Evolutionary conservation across 2,888 invertebrate genomes (phyloP).

Genomic region (Penaeus monodon): DNA sequence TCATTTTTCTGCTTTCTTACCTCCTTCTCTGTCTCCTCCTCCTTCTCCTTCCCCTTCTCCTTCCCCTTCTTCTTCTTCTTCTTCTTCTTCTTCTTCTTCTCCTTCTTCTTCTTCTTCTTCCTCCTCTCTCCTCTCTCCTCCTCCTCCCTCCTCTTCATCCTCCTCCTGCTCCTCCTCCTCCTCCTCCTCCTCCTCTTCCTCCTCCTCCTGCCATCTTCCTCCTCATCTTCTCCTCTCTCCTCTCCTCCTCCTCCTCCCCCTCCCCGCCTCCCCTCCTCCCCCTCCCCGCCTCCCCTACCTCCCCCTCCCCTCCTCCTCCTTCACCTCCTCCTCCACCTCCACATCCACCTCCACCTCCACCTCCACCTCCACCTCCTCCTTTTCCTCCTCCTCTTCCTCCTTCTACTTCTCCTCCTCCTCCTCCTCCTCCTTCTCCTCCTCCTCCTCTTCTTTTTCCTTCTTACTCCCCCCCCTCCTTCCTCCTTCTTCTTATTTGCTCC

Average conservation of each 20-base stretch:
- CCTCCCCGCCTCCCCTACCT: too few species aligned
- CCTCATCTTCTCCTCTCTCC: too few species aligned
- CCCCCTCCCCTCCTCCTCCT: neutral
- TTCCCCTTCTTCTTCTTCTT: neutral
- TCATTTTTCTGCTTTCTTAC: neutral
- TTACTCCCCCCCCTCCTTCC: too few species aligned
- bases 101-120: neutral
- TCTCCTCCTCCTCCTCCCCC: neutral
- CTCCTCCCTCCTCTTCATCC: neutral
- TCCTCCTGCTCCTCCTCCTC: too few species aligned
- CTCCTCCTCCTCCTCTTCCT: neutral
- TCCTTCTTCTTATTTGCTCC: too few species aligned
- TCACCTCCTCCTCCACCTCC: neutral
- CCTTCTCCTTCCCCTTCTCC: neutral
- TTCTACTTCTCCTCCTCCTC: neutral
- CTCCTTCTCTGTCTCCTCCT: neutral
- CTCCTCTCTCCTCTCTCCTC: neutral
- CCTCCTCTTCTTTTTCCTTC: neutral
- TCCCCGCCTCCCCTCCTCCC: neutral
- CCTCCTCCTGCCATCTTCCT: too few species aligned
- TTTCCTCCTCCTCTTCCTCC: neutral
- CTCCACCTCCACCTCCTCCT: neutral
- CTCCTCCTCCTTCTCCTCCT: neutral
- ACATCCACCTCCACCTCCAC: neutral
- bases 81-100: neutral